Evolutionary conservation across 2,113 vertebrate genomes (phyloP).

Genomic region (Myodes glareolus): DNA sequence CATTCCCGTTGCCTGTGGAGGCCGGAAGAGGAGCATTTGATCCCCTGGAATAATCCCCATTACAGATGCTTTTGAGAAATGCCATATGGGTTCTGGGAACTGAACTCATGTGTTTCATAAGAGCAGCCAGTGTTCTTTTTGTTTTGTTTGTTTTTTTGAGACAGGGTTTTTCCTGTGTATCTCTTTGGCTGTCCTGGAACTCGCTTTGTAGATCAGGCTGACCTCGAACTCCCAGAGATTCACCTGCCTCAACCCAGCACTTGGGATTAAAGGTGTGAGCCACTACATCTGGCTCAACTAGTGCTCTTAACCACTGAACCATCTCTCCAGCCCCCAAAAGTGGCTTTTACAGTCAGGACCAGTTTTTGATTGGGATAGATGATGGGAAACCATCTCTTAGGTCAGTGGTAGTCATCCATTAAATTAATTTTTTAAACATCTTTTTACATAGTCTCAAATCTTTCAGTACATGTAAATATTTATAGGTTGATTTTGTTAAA

Average conservation of each 20-base stretch:
- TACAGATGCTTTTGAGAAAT: not conserved
- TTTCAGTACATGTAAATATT: slow-evolving; percentile 4
- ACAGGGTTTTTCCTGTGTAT: too few relatives aligned
- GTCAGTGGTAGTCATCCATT: not conserved
- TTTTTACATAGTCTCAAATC: not conserved
- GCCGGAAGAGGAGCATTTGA: not conserved
- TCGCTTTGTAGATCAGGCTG: too few relatives aligned
- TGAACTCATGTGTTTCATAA: not conserved
- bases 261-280: too few relatives aligned
- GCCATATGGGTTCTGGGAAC: not conserved
- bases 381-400: not conserved
- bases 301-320: not conserved
- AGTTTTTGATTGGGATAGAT: not conserved
- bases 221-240: too few relatives aligned
- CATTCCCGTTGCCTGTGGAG: not conserved
- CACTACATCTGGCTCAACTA: too few relatives aligned
- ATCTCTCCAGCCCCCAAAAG: not conserved
- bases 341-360: not conserved
- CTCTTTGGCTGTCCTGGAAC: too few relatives aligned
- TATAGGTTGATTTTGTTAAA: slow-evolving; percentile 23
- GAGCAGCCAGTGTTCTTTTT: not conserved
- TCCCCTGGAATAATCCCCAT: not conserved
- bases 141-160: too few relatives aligned
- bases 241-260: too few relatives aligned
- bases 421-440: not conserved